Base-by-base conservation (phyloP, 2,113 vertebrate species). In the Spea bombifrons region DNA sequence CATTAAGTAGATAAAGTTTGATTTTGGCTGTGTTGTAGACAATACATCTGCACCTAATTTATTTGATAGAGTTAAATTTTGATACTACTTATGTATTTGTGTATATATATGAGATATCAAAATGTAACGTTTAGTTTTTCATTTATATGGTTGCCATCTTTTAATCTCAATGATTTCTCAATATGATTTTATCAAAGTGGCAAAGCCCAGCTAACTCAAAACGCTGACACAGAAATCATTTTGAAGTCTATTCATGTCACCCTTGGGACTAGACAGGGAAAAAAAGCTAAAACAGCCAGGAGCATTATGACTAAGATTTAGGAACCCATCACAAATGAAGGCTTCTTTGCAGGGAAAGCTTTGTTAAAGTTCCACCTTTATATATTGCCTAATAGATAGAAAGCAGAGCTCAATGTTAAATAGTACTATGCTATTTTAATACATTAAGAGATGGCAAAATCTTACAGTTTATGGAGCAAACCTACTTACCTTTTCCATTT, bases 301-400 rank as follows among this genome's bases (percentile, higher is more conserved):
- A 66, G 74, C 63, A 30, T 55, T 55, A 75, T 75, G 67, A 75
- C 63, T 75, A 75, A 75, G 74, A 75, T 75, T 75, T 75, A 75
- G 43, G 74, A 75, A 55, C 74, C 67, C 30, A 64, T 63, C 73
- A 75, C 73, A 75, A 66, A 63, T 75, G 66, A 59, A 75, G 55
- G 64, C 63, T 43, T 66, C 50, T 75, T 48, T 75, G 73, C 74
- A 49, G 67, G 74, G 74, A 75, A 75, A 75, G 66, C 74, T 67
- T 66, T 46, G 75, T 77, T 77, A 77, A 77, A 77, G 55, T 52
- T 78, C 67, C 76, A 78, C 64, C 76, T 68, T 71, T 71, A 71
- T 66, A 47, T 78, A 78, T 67, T 53, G 49, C 76, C 64, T 78
- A 61, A 78, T 71, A 48, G 76, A 78, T 63, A 64, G 55, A 67